Base-by-base conservation (phyloP, 2,797 vertebrate species). In the Harpagifer antarcticus region DNA sequence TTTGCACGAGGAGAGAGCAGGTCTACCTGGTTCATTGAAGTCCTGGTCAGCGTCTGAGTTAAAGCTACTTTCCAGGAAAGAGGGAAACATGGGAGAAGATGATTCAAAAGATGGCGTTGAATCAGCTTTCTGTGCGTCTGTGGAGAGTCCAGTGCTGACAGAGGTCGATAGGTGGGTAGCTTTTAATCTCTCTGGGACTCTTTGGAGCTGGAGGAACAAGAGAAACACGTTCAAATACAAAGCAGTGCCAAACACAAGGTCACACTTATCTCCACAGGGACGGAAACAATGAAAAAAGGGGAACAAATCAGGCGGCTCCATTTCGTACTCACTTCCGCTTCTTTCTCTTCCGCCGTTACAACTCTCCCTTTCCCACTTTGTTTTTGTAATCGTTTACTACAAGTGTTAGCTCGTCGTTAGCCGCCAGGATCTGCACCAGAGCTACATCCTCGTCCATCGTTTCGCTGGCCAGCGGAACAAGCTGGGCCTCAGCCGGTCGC, bases 381-480 rank as follows among this genome's bases (percentile, higher is more conserved):
- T 93, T 86, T 86, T 94, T 95, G 86, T 93, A 97, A n/a, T 87
- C 79, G 1, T 88, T 93, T 0, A 98, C 91, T 0, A 42, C 93
- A 1, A 81, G 79, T 0, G 93, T 94, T 16, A 98, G 94, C 43
- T 95, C 84, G 33, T 98, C 97, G 0, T 93, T 97, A 43, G 96
- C 96, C 33, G 94, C 94, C 75, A 98, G 94, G 71, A 98, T 91
- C 80, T 96, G 95, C 0, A 91, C 95, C 95, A 93, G 83, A 91
- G 96, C 96, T 0, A 91, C 83, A 0, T 98, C 95, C 0, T 98
- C 95, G 0, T 97, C 95, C 0, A 86, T 87, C 0, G 96, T 95
- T 76, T 97, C 96, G 0, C 95, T 96, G 42, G 97, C 97, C 47
- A 98, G 42, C 96, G 95, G 82, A 97, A 98, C 3, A 98, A 94